These are phyloP conservation scores for Cotesia typhae DNA, from an alignment of 1,140 invertebrate species.

Conservation along the genomic window DNA sequence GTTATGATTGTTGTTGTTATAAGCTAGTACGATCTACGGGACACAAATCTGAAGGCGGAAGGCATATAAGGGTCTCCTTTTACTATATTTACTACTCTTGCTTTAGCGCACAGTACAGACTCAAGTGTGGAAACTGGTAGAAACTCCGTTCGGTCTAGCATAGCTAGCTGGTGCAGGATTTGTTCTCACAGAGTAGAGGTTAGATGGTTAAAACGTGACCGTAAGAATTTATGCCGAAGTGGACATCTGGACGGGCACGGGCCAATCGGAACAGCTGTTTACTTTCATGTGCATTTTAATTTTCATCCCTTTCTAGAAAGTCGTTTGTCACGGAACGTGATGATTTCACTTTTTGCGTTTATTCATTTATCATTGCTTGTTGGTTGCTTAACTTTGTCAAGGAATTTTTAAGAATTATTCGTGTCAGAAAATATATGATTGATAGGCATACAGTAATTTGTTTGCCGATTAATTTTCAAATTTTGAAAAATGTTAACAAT, in stretches of 20 bases:
- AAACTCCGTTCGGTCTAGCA: conserved; percentile 6
- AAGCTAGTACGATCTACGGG: background rate
- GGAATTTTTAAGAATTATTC: too few species aligned
- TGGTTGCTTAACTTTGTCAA: too few species aligned
- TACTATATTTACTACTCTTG: too few species aligned
- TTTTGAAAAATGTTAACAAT: too few species aligned
- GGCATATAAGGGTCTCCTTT: too few species aligned
- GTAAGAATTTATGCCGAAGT: conserved; percentile 13
- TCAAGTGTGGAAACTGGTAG: conserved; percentile 8
- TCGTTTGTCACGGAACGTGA: conserved; percentile 4
- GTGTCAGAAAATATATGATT: too few species aligned
- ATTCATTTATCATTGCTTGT: too few species aligned
- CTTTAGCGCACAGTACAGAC: too few species aligned
- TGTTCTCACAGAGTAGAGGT: conserved; percentile 38
- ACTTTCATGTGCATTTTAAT: background rate
- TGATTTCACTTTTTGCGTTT: background rate
- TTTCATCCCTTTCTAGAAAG: conserved; percentile 7
- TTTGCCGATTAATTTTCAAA: too few species aligned
- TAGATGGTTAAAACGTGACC: conserved; percentile 21
- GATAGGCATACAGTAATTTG: too few species aligned
- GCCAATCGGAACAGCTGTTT: conserved; percentile 32
- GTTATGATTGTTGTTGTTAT: background rate
- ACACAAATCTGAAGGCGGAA: background rate
- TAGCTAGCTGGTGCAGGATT: conserved; percentile 26
- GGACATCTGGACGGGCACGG: conserved; percentile 32